Evolutionary conservation across 2,888 invertebrate genomes (phyloP).

Genomic region (Podotricha telesiphe): DNA sequence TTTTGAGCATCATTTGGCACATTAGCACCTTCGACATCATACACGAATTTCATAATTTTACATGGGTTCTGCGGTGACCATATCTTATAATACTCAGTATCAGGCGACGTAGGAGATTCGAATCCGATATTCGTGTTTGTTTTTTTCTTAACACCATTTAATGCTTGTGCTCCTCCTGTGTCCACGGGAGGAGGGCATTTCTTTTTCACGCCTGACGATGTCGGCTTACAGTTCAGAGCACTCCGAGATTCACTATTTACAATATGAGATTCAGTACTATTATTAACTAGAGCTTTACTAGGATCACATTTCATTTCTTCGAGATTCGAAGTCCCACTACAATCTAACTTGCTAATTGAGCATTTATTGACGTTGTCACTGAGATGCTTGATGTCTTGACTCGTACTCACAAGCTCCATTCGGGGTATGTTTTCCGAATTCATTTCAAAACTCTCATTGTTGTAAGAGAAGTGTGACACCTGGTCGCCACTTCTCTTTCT

Average conservation of each 20-base stretch:
- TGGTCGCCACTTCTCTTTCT: conserved; percentile 78
- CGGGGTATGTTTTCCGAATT: conserved; percentile 72
- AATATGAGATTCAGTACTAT: conserved; percentile 73
- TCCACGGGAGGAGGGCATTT: conserved; percentile 83
- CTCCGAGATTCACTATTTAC: conserved; percentile 78
- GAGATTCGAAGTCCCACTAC: conserved; percentile 71
- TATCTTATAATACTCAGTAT: conserved; percentile 87
- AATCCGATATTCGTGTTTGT: conserved; percentile 79
- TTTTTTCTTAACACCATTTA: conserved; percentile 87
- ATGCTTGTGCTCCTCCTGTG: conserved; percentile 71
- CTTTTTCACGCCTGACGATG: conserved; percentile 80
- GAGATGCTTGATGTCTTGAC: conserved; percentile 76
- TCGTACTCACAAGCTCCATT: conserved; percentile 72
- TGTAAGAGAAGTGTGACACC: conserved; percentile 76
- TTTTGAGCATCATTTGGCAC: conserved; percentile 83
- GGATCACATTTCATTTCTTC: conserved; percentile 77
- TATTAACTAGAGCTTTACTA: conserved; percentile 78
- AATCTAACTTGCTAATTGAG: conserved; percentile 83
- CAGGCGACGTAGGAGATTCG: conserved; percentile 83
- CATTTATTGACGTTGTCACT: conserved; percentile 81
- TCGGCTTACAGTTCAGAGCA: conserved; percentile 66
- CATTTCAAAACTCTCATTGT: conserved; percentile 81
- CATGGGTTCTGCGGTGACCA: conserved; percentile 86
- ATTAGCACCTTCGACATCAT: conserved; percentile 78
- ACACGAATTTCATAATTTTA: conserved; percentile 82